Base-by-base conservation (phyloP, 1,140 invertebrate genomes). In the Heliconius eleuchia region DNA sequence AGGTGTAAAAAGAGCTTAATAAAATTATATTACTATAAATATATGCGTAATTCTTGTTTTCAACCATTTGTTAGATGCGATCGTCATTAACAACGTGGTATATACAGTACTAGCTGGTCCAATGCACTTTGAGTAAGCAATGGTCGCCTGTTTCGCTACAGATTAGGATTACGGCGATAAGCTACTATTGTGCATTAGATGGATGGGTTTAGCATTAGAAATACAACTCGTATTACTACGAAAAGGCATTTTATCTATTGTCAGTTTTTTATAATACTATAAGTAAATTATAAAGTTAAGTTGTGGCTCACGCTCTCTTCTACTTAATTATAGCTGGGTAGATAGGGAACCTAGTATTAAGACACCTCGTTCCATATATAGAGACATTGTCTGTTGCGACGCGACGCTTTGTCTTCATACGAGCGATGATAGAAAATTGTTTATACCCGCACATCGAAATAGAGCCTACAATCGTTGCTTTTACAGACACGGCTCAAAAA, bases 131-230 rank as follows among this genome's bases (percentile, higher is more conserved):
- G 60, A 66, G 60, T 66, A 66, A 66, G 27, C 60, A 66, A 66
- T 66, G 27, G 60, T 66, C 27, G 60, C 60, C 60, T 66, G 60
- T 66, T 27, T 23, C 11, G 60, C 60, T 66, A 66, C 60, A 66
- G 60, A 66, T 66, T 66, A 30, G 60, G 60, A 27, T 30, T 66
- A 66, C 60, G 60, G 60, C 23, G 60, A 66, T 66, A 66, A 66
- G 60, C 60, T 66, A 23, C 27, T 5, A 66, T 66, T 66, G 60
- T 66, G 60, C 60, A 66, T 66, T 30, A 66, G 57, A 66, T 27
- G 6, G 57, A 66, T 66, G 57, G 8, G 57, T 27, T 27, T 66
- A 16, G 23, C 23, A 13, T 27, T 66, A 66, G n/a, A 13, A 66
- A 27, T 66, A 27, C n/a, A 66, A 27, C n/a, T 66, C 27, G 23